Evolutionary conservation across 2,797 vertebrate species (phyloP), one percentile per base, ranked within the genome.

Genomic region (Tragelaphus oryx): DNA sequence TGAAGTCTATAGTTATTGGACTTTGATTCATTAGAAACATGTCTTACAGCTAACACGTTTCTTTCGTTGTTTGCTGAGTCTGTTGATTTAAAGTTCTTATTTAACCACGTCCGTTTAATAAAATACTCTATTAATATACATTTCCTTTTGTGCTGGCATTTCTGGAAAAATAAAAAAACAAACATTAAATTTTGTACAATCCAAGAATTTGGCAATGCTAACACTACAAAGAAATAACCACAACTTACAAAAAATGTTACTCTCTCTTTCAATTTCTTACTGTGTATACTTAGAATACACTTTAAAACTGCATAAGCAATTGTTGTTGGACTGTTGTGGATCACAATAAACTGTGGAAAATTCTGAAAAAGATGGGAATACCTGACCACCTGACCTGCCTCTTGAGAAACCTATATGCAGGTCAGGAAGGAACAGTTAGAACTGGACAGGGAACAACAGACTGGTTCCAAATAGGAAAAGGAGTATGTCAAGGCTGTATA

Each of bases 61-160:
- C 97, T 98, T 92, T 98, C 98, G 93, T 98, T 98, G 79, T 97
- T 97, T 37, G 85, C 79, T 6, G 95, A 96, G 81, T 94, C 86
- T 60, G 96, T 95, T 0, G 48, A 87, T 97, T 97, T 98, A 91
- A 94, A 98, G 96, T 95, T 98, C 91, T 97, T 98, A 97, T 97
- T 97, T 97, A 98, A 97, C 95, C 98, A 98, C 86, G 97, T 98
- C 90, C 90, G 97, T 94, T 99, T 99, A 97, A 98, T 97, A 97
- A 98, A 98, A 95, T 97, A 97, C 41, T 98, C 98, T 94, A 98
- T 97, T 97, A 98, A 96, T 4, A 97, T 0, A 96, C 97, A 98
- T 95, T 98, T 99, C 93, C 98, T 98, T 98, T 98, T 98, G 98
- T 97, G 98, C 97, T 98, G 98, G 98, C 98, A 98, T 98, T 98